phyloP scores from a whole-genome alignment of 1,140 invertebrate species.

The Eubasilissa regina region DNA sequence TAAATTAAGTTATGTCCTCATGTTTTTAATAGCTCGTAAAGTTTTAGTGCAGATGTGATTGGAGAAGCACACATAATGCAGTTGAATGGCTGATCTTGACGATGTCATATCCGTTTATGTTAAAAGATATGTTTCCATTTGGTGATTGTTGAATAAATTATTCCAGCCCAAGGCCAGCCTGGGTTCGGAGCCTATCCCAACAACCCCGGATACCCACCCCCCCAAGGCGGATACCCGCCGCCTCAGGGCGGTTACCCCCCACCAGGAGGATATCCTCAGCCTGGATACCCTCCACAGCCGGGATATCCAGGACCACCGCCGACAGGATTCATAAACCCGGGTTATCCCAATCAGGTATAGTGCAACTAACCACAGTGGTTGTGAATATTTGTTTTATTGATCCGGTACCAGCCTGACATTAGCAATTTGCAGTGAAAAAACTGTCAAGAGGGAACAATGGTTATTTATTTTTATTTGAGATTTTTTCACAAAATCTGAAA shows the following conservation, averaged over 20 bases:
- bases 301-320: constrained; percentile 63
- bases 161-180: constrained; percentile 16
- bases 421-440: no score
- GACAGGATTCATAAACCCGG: constrained; percentile 64
- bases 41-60: no score
- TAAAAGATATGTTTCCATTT: not conserved
- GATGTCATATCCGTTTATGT: no score
- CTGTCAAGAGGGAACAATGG: no score
- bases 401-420: not conserved
- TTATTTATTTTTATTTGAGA: no score
- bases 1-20: no score
- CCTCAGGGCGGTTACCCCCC: constrained; percentile 62
- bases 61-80: no score
- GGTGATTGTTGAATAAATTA: not conserved
- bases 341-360: constrained; percentile 59
- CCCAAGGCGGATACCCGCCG: constrained; percentile 70
- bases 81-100: no score
- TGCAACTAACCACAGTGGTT: not conserved
- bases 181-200: constrained; percentile 36
- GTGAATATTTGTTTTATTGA: not conserved
- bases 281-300: constrained; percentile 55
- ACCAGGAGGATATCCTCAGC: constrained; percentile 39
- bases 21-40: no score
- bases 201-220: constrained; percentile 34
- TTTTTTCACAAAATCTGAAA: no score